phyloP scores from a whole-genome alignment of 2,888 invertebrate genomes.

The Parnassius glacialis region DNA sequence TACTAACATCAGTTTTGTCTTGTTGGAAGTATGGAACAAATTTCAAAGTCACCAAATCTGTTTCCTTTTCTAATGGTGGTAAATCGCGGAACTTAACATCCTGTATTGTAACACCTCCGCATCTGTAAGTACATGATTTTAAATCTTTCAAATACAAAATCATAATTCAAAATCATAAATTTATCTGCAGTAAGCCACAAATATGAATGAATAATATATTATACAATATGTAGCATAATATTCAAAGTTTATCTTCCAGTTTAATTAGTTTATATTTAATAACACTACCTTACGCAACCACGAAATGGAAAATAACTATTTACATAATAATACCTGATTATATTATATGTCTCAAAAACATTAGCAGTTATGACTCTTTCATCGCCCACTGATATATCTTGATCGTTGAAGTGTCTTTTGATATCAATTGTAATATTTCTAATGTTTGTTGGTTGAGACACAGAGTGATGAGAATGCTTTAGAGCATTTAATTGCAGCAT shows the following conservation, averaged over 20 bases:
- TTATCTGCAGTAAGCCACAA: no score
- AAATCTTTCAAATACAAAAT: no score
- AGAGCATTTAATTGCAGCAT: constrained; percentile 89
- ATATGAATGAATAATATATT: no score
- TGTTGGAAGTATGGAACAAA: constrained; percentile 41
- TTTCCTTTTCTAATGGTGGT: constrained; percentile 29
- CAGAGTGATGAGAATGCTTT: constrained; percentile 78
- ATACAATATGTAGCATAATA: no score
- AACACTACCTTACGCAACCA: no score
- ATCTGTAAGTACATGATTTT: constrained; percentile 35
- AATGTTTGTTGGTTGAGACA: constrained; percentile 81
- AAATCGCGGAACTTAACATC: constrained; percentile 41
- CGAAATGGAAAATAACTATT: no score
- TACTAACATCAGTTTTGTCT: constrained; percentile 39
- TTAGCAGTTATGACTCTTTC: constrained; percentile 33
- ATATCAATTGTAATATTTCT: constrained; percentile 45
- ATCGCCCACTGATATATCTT: constrained; percentile 23
- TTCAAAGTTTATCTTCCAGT: no score
- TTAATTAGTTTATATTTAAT: no score
- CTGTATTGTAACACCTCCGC: constrained; percentile 50
- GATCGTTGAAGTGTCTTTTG: constrained; percentile 32
- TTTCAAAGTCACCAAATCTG: constrained; percentile 36
- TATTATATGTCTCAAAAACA: constrained; percentile 34
- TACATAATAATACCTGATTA: constrained; percentile 36
- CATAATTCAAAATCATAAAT: no score